Percentiles rank a stretch among this genome's conserved stretches.
phyloP scores from a whole-genome alignment of 2,888 invertebrate species.

The Deroplatys truncata region DNA sequence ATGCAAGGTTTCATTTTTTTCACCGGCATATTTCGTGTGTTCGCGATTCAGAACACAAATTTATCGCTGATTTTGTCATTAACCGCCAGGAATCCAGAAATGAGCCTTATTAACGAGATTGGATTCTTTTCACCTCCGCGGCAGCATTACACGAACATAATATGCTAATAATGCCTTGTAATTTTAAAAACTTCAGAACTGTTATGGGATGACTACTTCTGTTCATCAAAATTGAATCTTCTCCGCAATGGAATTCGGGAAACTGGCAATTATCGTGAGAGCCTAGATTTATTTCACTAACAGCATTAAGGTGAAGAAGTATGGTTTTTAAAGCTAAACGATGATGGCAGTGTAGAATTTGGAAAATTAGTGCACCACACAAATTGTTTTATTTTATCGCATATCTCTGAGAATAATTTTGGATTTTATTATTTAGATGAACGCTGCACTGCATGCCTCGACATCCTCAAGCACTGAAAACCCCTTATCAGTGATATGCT shows the following conservation, averaged over 20 bases:
- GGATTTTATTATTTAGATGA: no score
- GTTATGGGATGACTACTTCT: not conserved
- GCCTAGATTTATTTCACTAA: not conserved
- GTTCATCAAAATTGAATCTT: not conserved
- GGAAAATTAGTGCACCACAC: no score
- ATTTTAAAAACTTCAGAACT: not conserved
- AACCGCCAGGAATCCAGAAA: not conserved
- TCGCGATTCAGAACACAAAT: not conserved
- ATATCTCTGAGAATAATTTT: no score
- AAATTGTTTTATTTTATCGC: no score
- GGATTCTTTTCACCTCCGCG: not conserved
- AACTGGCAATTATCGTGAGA: not conserved
- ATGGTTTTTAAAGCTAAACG: no score
- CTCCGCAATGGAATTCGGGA: not conserved
- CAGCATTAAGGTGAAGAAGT: not conserved
- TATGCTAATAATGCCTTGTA: not conserved
- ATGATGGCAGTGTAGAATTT: no score
- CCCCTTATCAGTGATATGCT: no score
- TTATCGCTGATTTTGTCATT: not conserved
- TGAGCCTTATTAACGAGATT: not conserved
- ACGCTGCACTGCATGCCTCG: no score
- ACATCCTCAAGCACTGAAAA: no score
- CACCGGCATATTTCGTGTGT: not conserved
- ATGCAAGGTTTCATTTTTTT: not conserved
- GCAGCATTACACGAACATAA: not conserved